Evolutionary conservation across 2,888 invertebrate genomes (phyloP), one percentile per base, ranked within the genome.

Genomic region (Ormia ochracea): DNA sequence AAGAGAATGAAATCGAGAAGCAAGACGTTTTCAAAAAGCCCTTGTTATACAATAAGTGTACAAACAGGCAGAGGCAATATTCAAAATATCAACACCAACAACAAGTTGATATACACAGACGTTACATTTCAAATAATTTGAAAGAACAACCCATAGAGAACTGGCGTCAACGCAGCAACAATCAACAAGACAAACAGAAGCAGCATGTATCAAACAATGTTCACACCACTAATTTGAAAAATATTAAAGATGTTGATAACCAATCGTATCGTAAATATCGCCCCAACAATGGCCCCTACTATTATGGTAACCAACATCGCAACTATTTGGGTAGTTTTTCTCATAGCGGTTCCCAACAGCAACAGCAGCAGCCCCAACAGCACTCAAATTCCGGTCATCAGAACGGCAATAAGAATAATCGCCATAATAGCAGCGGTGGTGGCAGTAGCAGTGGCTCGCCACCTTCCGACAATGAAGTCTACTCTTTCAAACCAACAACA

Each of bases 131-230:
- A 14, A 75, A 65, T 65, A 74, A 59, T 36, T 33, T 63, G 17
- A 41, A 63, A 1, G 84, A 82, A 14, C 74, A 78, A 38, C 82
- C 83, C 4, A 82, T 84, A 31, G 89, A 89, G 74, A 89, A 89
- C 76, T 89, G 89, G 89, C 89, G 89, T 73, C 84, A 86, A 80
- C 88, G 88, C 68, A 63, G 73, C 31, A 14, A 58, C 31, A 59
- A 38, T 26, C 31, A 48, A 4, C 45, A 68, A 9, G 48, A 66
- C 17, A 10, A 3, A 3, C 17, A 12, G 14, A 28, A 58, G 33
- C 43, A 68, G 26, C 41, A 68, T 4, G 9, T 45, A 43, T 19
- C 43, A 14, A 52, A 56, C 12, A 28, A 45, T 41, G 50, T 54
- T 19, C 61, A 48, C 19, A 50, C 28, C 21, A 21, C 69, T 63